Percentiles rank a stretch among this genome's conserved stretches.
These are phyloP conservation scores for Oceanodroma tethys DNA, from an alignment of 2,113 vertebrate genomes.

Conservation along the genomic window DNA sequence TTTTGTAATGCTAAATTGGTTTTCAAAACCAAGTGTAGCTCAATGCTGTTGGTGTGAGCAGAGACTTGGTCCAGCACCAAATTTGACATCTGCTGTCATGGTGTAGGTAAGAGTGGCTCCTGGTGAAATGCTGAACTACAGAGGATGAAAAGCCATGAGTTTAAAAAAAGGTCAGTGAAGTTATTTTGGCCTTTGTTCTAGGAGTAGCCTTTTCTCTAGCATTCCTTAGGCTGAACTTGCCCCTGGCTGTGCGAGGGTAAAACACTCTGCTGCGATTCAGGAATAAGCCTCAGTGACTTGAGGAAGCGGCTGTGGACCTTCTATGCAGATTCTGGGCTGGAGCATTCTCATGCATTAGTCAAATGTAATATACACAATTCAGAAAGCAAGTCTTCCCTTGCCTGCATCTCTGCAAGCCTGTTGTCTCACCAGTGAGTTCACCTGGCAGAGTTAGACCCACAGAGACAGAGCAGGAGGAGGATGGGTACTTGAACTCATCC, in stretches of 20 bases:
- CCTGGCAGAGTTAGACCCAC: not conserved
- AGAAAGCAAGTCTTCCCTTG: not conserved
- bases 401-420: not conserved
- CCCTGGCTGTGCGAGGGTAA: not conserved
- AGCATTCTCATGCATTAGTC: not conserved
- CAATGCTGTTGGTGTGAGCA: not conserved
- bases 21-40: not conserved
- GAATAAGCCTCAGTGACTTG: not conserved
- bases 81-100: rapidly evolving
- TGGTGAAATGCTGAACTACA: not conserved
- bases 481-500: not conserved
- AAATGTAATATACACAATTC: not conserved
- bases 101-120: not conserved
- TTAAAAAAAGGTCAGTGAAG: not conserved
- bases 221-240: not conserved
- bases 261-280: not conserved
- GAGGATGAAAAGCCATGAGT: not conserved
- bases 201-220: not conserved
- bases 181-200: not conserved
- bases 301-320: not conserved
- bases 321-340: not conserved
- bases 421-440: not conserved
- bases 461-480: not conserved
- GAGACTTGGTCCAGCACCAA: not conserved
- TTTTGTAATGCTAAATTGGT: not conserved